These are phyloP conservation scores for Gastracanthus pulcherrimus DNA, from an alignment of 2,888 invertebrate species.

Conservation along the genomic window DNA sequence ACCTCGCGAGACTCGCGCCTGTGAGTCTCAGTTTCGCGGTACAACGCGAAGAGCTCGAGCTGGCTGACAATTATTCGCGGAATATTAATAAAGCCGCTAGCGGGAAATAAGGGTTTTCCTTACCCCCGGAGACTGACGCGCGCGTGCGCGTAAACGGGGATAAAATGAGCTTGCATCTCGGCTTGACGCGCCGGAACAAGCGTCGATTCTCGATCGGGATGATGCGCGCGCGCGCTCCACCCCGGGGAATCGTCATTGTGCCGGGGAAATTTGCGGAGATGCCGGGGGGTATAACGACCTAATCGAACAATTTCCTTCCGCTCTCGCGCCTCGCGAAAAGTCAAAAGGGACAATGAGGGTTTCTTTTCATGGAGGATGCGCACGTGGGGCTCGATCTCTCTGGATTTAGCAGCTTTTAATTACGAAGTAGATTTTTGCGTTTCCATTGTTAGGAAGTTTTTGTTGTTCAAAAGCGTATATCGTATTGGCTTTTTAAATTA, in stretches of 20 bases:
- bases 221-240: not conserved
- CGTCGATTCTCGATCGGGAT: not conserved
- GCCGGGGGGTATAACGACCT: constrained; percentile 23
- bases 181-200: constrained; percentile 37
- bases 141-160: not conserved
- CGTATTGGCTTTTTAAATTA: not conserved
- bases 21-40: constrained; percentile 3
- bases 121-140: constrained; percentile 28
- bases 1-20: constrained; percentile 34
- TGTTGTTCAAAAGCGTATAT: not conserved
- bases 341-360: not conserved
- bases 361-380: too few relatives aligned
- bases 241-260: constrained; percentile 11
- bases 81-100: constrained; percentile 32
- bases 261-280: constrained; percentile 7
- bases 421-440: not conserved
- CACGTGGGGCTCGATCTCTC: too few relatives aligned
- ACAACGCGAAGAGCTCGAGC: not conserved
- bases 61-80: constrained; percentile 32
- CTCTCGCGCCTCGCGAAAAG: not conserved
- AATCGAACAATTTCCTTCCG: constrained; percentile 41
- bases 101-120: not conserved
- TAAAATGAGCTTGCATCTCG: constrained; percentile 7
- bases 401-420: not conserved
- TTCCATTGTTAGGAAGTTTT: not conserved